Conservation (phyloP, 2,113 vertebrate species). For the Colius striatus region DNA sequence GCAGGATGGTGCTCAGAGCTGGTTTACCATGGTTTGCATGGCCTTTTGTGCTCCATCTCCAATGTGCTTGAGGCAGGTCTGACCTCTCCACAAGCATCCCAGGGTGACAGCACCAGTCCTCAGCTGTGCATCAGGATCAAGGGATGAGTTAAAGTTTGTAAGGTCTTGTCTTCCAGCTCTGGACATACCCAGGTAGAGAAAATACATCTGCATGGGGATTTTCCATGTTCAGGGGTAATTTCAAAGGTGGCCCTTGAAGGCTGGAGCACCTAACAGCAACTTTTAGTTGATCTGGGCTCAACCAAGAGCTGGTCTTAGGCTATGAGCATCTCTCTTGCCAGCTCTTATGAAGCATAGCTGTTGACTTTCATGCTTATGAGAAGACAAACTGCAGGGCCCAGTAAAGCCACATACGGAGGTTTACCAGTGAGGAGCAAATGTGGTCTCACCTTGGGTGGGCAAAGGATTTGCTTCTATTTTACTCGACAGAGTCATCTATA, state of each 20-base stretch:
- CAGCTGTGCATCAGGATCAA: neutral
- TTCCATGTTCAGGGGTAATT: neutral
- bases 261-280: accelerated
- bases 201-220: neutral
- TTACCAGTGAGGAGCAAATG: neutral
- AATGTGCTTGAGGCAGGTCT: neutral
- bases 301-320: neutral
- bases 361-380: neutral
- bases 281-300: neutral
- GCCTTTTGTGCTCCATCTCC: neutral
- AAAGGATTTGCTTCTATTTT: neutral
- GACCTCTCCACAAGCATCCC: neutral
- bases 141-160: neutral
- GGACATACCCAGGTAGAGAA: neutral
- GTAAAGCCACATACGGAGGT: neutral
- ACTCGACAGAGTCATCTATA: accelerated
- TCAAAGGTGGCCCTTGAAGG: neutral
- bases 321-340: neutral
- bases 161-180: neutral
- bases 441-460: neutral
- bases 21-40: neutral
- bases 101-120: neutral
- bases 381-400: neutral
- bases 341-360: accelerated
- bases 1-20: neutral